Evolutionary conservation across 2,888 invertebrate species (phyloP).

Genomic region (Chrysolina americana): DNA sequence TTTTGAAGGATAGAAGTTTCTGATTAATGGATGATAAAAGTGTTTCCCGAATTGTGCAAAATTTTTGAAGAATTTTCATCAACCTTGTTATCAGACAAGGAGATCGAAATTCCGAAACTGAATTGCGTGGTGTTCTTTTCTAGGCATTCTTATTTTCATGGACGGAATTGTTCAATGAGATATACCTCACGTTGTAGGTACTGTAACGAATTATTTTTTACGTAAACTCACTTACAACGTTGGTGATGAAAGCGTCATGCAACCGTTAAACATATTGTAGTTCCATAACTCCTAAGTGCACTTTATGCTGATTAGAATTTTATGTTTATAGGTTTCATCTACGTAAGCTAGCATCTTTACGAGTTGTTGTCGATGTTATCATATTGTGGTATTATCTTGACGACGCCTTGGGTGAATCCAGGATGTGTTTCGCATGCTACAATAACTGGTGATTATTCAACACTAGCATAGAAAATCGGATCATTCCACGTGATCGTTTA

Average conservation of each 20-base stretch:
- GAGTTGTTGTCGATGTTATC: not conserved
- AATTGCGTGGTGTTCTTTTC: too few relatives aligned
- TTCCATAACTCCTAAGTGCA: not conserved
- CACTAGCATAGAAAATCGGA: not conserved
- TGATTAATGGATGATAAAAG: too few relatives aligned
- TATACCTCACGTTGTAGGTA: too few relatives aligned
- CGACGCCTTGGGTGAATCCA: not conserved
- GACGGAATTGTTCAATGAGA: too few relatives aligned
- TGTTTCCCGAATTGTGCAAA: too few relatives aligned
- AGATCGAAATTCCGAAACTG: too few relatives aligned
- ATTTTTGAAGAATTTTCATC: too few relatives aligned
- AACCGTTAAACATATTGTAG: constrained; percentile 4
- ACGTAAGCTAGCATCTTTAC: not conserved
- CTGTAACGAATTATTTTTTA: not conserved
- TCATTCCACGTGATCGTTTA: not conserved
- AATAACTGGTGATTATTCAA: not conserved
- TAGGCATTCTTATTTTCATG: too few relatives aligned
- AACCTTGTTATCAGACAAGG: too few relatives aligned
- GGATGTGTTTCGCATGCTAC: not conserved
- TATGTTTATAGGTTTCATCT: not conserved
- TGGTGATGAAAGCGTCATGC: constrained; percentile 2
- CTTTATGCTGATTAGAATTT: constrained; percentile 7
- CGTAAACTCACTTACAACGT: not conserved
- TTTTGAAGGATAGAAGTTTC: too few relatives aligned
- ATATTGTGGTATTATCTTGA: not conserved